Percentiles rank a stretch among this genome's conserved stretches.
Evolutionary conservation across 1,140 invertebrate genomes (phyloP).

Genomic region (Anoplolepis gracilipes): DNA sequence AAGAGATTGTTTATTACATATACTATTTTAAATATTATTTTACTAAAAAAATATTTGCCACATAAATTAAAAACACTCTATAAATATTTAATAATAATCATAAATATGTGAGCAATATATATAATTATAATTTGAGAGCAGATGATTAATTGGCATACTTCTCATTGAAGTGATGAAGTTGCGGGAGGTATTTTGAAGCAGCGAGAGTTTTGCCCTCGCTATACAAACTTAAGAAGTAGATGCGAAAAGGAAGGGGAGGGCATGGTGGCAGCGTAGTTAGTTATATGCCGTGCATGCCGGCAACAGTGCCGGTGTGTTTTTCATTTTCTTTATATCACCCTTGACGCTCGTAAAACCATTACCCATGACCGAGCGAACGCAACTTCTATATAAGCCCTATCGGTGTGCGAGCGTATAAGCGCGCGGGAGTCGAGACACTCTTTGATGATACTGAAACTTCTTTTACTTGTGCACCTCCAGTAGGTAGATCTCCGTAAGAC

Average conservation of each 20-base stretch:
- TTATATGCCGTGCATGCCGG: conserved; percentile 83
- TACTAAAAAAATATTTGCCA: not conserved
- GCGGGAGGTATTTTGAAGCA: conserved; percentile 53
- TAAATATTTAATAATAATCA: not conserved
- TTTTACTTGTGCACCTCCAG: conserved; percentile 74
- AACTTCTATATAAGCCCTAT: conserved; percentile 81
- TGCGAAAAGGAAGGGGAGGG: conserved; percentile 70
- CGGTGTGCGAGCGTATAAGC: conserved; percentile 71
- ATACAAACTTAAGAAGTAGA: conserved; percentile 82
- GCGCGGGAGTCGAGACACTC: conserved; percentile 69
- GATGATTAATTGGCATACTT: conserved; percentile 83
- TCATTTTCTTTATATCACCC: conserved; percentile 95
- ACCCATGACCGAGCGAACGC: conserved; percentile 90
- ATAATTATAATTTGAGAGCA: not conserved
- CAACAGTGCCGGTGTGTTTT: conserved; percentile 88
- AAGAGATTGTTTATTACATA: not conserved
- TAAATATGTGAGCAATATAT: not conserved
- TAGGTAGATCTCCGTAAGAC: conserved; percentile 54
- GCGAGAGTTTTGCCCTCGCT: conserved; percentile 5
- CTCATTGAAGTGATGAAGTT: conserved; percentile 79
- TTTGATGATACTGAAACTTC: conserved; percentile 83
- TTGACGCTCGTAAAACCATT: conserved; percentile 93
- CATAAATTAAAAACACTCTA: not conserved
- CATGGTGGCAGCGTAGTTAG: conserved; percentile 80
- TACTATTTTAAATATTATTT: not conserved